These are phyloP conservation scores for Drosophila biarmipes DNA, from an alignment of 1,140 invertebrate genomes.

Conservation along the genomic window DNA sequence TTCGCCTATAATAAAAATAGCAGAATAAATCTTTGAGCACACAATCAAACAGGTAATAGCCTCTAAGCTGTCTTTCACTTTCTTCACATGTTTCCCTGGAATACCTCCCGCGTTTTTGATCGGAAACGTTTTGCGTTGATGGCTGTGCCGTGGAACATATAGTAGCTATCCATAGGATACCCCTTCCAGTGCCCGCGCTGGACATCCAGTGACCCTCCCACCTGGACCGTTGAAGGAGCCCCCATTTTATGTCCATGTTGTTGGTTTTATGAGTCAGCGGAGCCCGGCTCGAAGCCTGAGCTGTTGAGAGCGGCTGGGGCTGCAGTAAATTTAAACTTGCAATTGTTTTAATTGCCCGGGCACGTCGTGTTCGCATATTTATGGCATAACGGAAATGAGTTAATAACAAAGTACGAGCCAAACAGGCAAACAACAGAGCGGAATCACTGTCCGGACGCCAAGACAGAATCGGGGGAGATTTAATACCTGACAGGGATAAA, in stretches of 20 bases:
- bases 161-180: conserved; percentile 11
- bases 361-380: conserved; percentile 78
- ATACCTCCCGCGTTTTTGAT: not conserved
- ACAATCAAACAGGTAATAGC: no score
- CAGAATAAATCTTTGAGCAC: no score
- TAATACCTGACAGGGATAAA: conserved; percentile 82
- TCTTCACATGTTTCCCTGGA: not conserved
- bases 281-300: conserved; percentile 23
- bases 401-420: conserved; percentile 77
- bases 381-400: conserved; percentile 81
- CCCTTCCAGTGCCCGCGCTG: not conserved
- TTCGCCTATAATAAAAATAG: no score
- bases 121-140: conserved; percentile 15
- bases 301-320: conserved; percentile 48
- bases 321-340: conserved; percentile 79
- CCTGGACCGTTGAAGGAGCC: conserved; percentile 12
- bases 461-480: conserved; percentile 54
- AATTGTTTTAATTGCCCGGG: conserved; percentile 77
- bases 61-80: no score
- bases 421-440: conserved; percentile 40
- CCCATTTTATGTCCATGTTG: conserved; percentile 64
- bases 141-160: conserved; percentile 10
- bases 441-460: conserved; percentile 27
- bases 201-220: conserved; percentile 7
- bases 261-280: conserved; percentile 76